Percentiles rank a stretch among this genome's conserved stretches.
These are phyloP conservation scores for Callocephalon fimbriatum DNA, from an alignment of 2,113 vertebrate species.

Conservation along the genomic window DNA sequence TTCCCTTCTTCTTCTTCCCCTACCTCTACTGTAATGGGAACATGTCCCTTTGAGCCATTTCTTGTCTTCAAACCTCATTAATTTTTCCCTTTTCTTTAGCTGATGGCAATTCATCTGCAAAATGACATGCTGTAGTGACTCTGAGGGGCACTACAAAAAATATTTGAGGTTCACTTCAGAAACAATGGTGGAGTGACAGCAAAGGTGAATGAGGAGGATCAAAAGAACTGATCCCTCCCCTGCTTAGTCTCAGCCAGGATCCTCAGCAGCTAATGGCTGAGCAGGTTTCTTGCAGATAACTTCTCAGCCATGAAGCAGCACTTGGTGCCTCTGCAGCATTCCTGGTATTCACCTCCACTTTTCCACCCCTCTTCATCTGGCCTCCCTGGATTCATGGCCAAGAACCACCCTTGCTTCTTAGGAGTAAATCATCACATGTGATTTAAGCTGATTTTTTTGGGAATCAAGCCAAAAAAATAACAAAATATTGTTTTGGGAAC, in stretches of 20 bases:
- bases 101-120: background rate
- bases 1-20: fast-evolving
- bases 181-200: background rate
- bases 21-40: background rate
- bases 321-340: fast-evolving
- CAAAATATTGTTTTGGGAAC: too few relatives aligned
- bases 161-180: background rate
- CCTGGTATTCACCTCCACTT: background rate
- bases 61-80: background rate
- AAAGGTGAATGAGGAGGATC: background rate
- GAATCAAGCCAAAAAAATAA: background rate
- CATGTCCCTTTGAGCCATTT: background rate
- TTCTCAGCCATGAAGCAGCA: background rate
- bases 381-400: background rate
- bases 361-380: background rate
- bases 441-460: background rate
- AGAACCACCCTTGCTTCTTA: background rate
- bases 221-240: background rate
- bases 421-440: background rate
- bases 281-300: background rate
- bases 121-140: background rate
- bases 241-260: background rate
- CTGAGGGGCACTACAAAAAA: background rate
- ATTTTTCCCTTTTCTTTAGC: background rate
- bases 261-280: background rate